phyloP scores from a whole-genome alignment of 2,888 invertebrate species.

The Idaea dimidiata region DNA sequence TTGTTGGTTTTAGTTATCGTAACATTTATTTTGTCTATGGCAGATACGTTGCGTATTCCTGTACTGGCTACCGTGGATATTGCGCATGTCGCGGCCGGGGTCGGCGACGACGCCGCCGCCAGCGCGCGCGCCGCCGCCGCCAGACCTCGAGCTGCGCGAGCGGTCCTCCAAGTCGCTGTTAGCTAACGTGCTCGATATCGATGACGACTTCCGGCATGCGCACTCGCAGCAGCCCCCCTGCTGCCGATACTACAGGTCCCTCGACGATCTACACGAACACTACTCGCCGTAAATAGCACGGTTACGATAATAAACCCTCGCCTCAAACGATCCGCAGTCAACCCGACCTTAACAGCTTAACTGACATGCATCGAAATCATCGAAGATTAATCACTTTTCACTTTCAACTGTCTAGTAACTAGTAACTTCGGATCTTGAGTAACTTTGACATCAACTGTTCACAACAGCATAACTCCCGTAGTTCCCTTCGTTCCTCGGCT shows the following conservation, averaged over 20 bases:
- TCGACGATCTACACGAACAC: constrained; percentile 82
- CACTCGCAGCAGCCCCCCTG: constrained; percentile 87
- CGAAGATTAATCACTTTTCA: constrained; percentile 43
- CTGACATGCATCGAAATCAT: constrained; percentile 31
- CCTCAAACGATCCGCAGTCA: constrained; percentile 74
- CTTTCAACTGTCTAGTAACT: constrained; percentile 34
- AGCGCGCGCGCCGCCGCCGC: constrained; percentile 87
- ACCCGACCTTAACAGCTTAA: constrained; percentile 71
- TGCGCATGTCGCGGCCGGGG: constrained; percentile 93
- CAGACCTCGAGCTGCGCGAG: constrained; percentile 93
- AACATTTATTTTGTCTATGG: constrained; percentile 8
- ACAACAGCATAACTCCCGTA: constrained; percentile 69
- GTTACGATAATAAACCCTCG: constrained; percentile 76
- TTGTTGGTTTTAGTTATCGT: not conserved
- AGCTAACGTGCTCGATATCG: constrained; percentile 98
- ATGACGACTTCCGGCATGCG: constrained; percentile 95
- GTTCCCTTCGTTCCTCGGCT: constrained; percentile 72
- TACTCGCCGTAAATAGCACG: constrained; percentile 81
- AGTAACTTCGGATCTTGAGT: constrained; percentile 57
- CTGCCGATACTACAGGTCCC: constrained; percentile 89
- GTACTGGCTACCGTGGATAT: constrained; percentile 97
- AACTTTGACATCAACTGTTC: constrained; percentile 49
- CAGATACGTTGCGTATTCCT: constrained; percentile 95
- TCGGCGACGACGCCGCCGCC: constrained; percentile 82
- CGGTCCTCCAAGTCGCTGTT: constrained; percentile 96